phyloP scores from a whole-genome alignment of 2,888 invertebrate genomes.

The Drosophila mercatorum region DNA sequence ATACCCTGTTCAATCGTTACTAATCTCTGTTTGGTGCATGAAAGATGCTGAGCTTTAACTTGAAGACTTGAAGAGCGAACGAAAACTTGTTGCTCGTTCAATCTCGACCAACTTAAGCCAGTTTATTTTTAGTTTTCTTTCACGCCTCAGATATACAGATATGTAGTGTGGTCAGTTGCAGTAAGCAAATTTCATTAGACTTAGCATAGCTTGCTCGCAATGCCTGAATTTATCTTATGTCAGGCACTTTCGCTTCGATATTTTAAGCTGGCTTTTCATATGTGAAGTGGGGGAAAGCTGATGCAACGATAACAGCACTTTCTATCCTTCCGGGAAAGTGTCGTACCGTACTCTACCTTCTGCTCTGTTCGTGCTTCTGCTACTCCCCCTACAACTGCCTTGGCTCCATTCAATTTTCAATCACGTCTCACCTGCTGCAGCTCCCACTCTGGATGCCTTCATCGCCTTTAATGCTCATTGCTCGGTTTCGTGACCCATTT shows the following conservation, averaged over 20 bases:
- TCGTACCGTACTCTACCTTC: not conserved
- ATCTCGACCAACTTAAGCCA: no score
- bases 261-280: slow-evolving; percentile 31
- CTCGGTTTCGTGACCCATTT: slow-evolving; percentile 53
- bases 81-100: no score
- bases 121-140: not conserved
- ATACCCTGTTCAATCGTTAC: no score
- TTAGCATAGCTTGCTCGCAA: slow-evolving; percentile 19
- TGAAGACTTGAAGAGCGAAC: no score
- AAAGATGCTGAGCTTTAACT: no score
- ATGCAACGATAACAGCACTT: slow-evolving; percentile 38
- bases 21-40: no score
- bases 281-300: slow-evolving; percentile 7
- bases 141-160: not conserved
- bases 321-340: slow-evolving; percentile 29
- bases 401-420: slow-evolving; percentile 46
- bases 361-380: not conserved
- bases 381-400: not conserved
- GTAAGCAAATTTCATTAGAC: slow-evolving; percentile 20
- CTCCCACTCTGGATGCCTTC: slow-evolving; percentile 14
- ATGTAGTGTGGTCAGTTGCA: not conserved
- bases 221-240: slow-evolving; percentile 19
- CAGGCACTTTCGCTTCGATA: slow-evolving; percentile 27
- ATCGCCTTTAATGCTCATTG: slow-evolving; percentile 35
- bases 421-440: slow-evolving; percentile 23